Percentiles rank a stretch among this genome's conserved stretches.
These are phyloP conservation scores for Tonatia bakeri DNA, from an alignment of 2,113 vertebrate species.

Conservation along the genomic window DNA sequence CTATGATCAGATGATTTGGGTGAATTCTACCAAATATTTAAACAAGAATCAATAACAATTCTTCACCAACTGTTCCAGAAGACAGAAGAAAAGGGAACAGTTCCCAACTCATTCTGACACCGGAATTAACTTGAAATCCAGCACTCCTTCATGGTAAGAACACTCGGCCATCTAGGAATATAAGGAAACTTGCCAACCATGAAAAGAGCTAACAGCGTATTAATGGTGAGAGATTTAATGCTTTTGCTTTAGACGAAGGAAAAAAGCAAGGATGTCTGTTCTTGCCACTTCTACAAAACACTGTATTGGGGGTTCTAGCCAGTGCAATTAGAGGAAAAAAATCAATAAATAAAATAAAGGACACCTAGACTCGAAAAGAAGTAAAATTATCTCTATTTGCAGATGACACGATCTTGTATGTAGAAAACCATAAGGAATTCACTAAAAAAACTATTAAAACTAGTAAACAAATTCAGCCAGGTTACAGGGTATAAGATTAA, in stretches of 20 bases:
- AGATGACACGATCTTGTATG: neutral
- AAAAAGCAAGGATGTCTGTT: neutral
- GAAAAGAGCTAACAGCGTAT: neutral
- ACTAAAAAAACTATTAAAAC: neutral
- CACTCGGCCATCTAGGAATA: neutral
- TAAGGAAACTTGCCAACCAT: neutral
- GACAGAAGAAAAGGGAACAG: neutral
- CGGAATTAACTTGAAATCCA: neutral
- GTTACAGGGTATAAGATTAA: neutral
- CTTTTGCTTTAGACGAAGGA: neutral
- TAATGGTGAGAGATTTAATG: neutral
- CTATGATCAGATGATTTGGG: neutral
- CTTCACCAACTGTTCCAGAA: constrained; percentile 17
- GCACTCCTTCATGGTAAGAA: neutral
- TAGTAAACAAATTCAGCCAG: neutral
- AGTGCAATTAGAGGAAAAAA: neutral
- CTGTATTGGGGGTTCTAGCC: neutral
- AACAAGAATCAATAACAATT: neutral
- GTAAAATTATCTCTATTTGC: neutral
- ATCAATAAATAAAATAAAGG: neutral
- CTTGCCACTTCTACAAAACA: neutral
- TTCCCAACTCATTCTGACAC: neutral
- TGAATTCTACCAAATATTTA: constrained; percentile 18
- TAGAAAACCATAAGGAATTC: neutral
- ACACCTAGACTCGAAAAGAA: neutral